These are phyloP conservation scores for Autographa gamma DNA, from an alignment of 2,888 invertebrate species.

Conservation along the genomic window DNA sequence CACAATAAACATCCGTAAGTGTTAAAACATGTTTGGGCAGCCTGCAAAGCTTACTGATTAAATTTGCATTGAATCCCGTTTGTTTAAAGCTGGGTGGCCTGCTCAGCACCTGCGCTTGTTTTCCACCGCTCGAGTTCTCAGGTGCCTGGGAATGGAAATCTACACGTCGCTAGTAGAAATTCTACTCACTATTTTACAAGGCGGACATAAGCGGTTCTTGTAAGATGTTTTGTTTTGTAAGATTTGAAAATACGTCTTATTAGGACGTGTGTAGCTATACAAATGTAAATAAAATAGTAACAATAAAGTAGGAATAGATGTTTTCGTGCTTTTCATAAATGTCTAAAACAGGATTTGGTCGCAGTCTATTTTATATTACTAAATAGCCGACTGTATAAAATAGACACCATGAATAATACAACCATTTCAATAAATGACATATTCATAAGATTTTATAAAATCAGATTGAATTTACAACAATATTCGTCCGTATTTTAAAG, in stretches of 20 bases:
- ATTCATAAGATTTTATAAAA: background rate
- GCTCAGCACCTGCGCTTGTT: slow-evolving; percentile 57
- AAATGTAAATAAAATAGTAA: too few relatives aligned
- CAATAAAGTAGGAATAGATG: too few relatives aligned
- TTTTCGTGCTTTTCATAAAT: too few relatives aligned
- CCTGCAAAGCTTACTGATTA: slow-evolving; percentile 64
- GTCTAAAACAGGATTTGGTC: too few relatives aligned
- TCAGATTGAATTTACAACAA: slow-evolving; percentile 16
- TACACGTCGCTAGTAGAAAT: slow-evolving; percentile 26
- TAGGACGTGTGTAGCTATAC: too few relatives aligned
- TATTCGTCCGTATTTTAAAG: slow-evolving; percentile 42
- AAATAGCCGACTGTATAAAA: too few relatives aligned
- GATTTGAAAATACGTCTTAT: too few relatives aligned
- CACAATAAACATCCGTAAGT: slow-evolving; percentile 14
- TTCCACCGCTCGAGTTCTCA: slow-evolving; percentile 28
- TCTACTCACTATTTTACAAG: slow-evolving; percentile 9
- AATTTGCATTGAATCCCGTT: slow-evolving; percentile 66
- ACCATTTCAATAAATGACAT: background rate
- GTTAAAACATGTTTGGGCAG: slow-evolving; percentile 17
- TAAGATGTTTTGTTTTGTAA: background rate
- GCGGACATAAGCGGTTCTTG: slow-evolving; percentile 4
- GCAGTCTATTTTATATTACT: too few relatives aligned
- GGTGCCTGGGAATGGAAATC: slow-evolving; percentile 14
- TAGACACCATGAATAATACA: too few relatives aligned
- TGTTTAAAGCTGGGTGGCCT: slow-evolving; percentile 57